Conservation (phyloP, 2,888 invertebrate genomes). For the Onthophagus sagittarius region DNA sequence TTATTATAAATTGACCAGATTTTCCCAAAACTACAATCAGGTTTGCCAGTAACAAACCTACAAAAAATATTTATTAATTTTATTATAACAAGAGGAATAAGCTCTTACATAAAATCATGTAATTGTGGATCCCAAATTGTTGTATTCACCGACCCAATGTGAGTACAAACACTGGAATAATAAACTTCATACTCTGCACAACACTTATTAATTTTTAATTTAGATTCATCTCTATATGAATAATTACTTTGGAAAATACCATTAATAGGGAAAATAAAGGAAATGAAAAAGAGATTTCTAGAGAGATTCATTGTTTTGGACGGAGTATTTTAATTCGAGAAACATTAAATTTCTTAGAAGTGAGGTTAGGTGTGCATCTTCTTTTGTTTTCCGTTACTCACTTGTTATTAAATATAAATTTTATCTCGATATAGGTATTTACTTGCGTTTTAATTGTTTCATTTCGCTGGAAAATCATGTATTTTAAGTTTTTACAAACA, state of each 20-base stretch:
- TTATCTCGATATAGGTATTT: not conserved
- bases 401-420: not conserved
- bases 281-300: conserved; percentile 9
- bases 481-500: not conserved
- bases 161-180: conserved; percentile 63
- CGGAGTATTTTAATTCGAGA: not conserved
- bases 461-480: not conserved
- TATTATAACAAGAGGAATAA: not conserved
- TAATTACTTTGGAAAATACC: not conserved
- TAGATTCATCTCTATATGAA: conserved; percentile 19
- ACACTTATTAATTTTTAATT: conserved; percentile 70
- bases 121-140: conserved; percentile 55
- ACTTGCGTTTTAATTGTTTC: not conserved
- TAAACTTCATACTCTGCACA: conserved; percentile 70
- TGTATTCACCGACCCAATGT: conserved; percentile 59
- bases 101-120: conserved; percentile 37
- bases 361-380: conserved; percentile 15
- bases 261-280: not conserved
- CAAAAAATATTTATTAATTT: conserved; percentile 20
- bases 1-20: conserved; percentile 63
- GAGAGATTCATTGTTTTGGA: conserved; percentile 16
- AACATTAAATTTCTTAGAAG: not conserved
- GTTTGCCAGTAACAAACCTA: conserved; percentile 61
- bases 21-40: conserved; percentile 68
- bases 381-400: not conserved